phyloP scores from a whole-genome alignment of 2,888 invertebrate species.

The Heliothis peltigera region DNA sequence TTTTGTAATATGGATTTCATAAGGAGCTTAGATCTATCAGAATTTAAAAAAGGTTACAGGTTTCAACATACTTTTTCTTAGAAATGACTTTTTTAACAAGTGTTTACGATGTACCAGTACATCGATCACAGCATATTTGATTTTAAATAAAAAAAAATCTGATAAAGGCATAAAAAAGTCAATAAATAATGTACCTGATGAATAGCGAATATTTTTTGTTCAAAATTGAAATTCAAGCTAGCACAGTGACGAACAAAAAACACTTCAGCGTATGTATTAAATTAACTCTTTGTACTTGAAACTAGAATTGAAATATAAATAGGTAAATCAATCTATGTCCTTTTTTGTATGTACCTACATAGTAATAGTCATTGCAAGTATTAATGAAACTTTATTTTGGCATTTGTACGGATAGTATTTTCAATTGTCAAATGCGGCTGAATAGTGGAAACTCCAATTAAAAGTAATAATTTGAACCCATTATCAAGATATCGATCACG shows the following conservation, averaged over 20 bases:
- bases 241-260: slow-evolving; percentile 11
- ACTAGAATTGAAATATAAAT: slow-evolving; percentile 13
- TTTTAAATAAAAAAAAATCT: not conserved
- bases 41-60: no score
- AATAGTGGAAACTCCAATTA: no score
- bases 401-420: no score
- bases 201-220: slow-evolving; percentile 9
- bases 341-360: no score
- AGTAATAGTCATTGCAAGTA: not conserved
- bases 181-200: not conserved
- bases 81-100: not conserved
- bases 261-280: slow-evolving; percentile 1
- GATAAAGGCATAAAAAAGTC: not conserved
- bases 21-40: no score
- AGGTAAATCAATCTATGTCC: not conserved
- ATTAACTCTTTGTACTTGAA: slow-evolving; percentile 22
- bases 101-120: not conserved
- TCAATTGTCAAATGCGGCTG: no score
- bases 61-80: not conserved
- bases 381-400: not conserved
- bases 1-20: no score
- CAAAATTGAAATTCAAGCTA: slow-evolving; percentile 9
- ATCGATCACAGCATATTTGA: not conserved
- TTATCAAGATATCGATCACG: no score
- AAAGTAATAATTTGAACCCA: no score